These are phyloP conservation scores for Aselliscus stoliczkanus DNA, from an alignment of 2,797 vertebrate species.

Conservation along the genomic window DNA sequence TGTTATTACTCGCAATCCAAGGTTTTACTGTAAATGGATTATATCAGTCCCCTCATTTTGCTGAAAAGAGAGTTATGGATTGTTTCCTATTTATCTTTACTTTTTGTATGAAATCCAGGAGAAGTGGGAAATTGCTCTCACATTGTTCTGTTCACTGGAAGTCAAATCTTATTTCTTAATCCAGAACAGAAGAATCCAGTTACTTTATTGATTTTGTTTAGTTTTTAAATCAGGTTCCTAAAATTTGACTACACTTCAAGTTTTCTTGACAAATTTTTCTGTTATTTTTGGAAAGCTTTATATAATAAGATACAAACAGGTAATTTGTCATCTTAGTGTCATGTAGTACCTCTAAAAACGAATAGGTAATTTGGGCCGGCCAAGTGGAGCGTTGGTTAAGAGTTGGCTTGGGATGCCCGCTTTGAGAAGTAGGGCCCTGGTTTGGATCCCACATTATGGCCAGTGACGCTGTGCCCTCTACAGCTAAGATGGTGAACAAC, in stretches of 20 bases:
- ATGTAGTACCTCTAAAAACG: neutral
- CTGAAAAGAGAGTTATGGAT: neutral
- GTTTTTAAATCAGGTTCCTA: neutral
- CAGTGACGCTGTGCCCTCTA: too few relatives aligned
- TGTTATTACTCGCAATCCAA: too few relatives aligned
- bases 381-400: too few relatives aligned
- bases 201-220: neutral
- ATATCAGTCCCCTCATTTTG: neutral
- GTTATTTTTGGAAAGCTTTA: neutral
- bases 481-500: too few relatives aligned
- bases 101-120: neutral
- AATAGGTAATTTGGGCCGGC: neutral
- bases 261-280: neutral
- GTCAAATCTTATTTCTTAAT: neutral
- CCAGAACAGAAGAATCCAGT: neutral
- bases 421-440: too few relatives aligned
- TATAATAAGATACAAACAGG: neutral
- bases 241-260: neutral
- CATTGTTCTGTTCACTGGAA: neutral
- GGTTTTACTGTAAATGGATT: too few relatives aligned
- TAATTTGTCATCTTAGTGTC: neutral
- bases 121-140: neutral
- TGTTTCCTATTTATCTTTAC: neutral
- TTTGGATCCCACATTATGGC: too few relatives aligned
- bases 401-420: too few relatives aligned